phyloP scores from a whole-genome alignment of 2,797 vertebrate genomes.

The Tapirus indicus region DNA sequence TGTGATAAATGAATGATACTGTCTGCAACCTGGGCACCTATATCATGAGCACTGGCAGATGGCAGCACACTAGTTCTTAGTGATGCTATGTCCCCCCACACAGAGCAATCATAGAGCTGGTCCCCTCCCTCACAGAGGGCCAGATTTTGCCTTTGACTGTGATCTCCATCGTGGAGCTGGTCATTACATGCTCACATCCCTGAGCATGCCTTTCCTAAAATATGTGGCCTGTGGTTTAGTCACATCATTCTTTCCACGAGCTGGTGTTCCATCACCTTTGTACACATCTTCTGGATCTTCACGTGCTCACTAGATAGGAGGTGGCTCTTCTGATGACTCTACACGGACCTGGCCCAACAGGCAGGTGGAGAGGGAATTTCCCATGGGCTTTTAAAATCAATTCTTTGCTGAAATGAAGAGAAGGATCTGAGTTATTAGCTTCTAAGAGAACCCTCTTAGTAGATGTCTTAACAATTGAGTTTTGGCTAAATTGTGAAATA shows the following conservation, averaged over 20 bases:
- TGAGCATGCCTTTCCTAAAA: neutral
- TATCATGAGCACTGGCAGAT: neutral
- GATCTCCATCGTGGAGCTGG: accelerated
- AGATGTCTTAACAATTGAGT: neutral
- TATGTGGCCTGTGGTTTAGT: neutral
- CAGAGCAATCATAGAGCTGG: neutral
- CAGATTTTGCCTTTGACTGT: neutral
- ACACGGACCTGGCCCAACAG: neutral
- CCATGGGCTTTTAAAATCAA: neutral
- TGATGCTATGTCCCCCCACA: accelerated
- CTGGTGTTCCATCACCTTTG: neutral
- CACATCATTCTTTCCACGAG: neutral
- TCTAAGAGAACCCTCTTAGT: neutral
- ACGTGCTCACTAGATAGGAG: accelerated
- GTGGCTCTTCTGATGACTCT: neutral
- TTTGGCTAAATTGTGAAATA: neutral
- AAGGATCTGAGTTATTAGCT: neutral
- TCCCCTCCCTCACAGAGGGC: neutral
- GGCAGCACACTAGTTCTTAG: accelerated
- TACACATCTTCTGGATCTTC: neutral
- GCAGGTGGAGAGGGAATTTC: neutral
- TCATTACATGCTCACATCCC: accelerated
- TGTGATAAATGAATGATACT: accelerated
- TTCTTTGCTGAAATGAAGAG: neutral
- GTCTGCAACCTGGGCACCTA: neutral